Conservation (phyloP, 2,797 vertebrate species). For the Epinephelus coioides region DNA sequence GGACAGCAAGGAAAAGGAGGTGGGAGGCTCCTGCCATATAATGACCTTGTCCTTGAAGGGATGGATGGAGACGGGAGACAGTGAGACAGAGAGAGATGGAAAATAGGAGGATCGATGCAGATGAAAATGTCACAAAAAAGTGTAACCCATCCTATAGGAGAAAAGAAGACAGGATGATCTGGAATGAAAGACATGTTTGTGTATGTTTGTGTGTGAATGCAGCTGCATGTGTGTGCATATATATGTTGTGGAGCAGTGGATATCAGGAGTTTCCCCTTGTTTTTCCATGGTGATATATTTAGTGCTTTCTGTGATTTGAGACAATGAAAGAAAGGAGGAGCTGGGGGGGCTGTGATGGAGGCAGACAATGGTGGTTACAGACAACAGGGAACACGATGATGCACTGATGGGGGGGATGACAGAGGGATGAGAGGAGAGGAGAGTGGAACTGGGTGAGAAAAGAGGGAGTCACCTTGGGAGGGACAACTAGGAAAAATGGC, state of each 20-base stretch:
- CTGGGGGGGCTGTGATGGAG: constrained; percentile 13
- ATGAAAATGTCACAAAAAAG: constrained; percentile 50
- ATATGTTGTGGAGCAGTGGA: constrained; percentile 9
- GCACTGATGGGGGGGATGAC: constrained; percentile 27
- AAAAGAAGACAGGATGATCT: background rate
- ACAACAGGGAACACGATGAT: constrained; percentile 25
- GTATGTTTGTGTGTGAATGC: constrained; percentile 7
- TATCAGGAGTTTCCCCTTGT: constrained; percentile 34
- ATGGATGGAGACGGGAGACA: constrained; percentile 26
- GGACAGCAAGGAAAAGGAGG: constrained; percentile 7
- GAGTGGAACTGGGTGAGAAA: constrained; percentile 46
- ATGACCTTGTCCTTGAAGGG: constrained; percentile 67
- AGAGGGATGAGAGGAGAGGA: constrained; percentile 24
- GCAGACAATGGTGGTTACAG: constrained; percentile 22
- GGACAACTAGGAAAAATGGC: constrained; percentile 68
- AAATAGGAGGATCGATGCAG: constrained; percentile 61
- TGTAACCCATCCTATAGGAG: constrained; percentile 24
- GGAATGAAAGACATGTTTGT: background rate
- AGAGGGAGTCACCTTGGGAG: constrained; percentile 79
- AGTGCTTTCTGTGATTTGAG: constrained; percentile 55
- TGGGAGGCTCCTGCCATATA: constrained; percentile 36
- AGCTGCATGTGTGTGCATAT: too few relatives aligned
- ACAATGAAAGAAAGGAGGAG: constrained; percentile 32
- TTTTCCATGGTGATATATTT: constrained; percentile 42
- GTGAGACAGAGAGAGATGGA: constrained; percentile 44